phyloP scores from a whole-genome alignment of 1,140 invertebrate species.

The Zaprionus ornatus region DNA sequence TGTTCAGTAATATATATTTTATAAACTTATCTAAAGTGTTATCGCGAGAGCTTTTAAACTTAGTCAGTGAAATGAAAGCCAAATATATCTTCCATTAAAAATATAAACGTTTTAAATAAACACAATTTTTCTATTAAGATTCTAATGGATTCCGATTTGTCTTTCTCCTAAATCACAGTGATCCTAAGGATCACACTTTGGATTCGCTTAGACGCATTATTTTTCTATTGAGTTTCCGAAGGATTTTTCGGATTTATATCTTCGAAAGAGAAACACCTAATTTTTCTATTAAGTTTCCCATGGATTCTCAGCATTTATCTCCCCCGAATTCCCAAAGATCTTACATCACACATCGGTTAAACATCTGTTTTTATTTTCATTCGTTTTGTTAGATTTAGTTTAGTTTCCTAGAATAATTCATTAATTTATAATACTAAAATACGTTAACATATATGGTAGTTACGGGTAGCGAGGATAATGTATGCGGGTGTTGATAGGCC shows the following conservation, averaged over 20 bases:
- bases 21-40: slow-evolving; percentile 50
- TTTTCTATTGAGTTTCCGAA: too few species aligned
- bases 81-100: slow-evolving; percentile 79
- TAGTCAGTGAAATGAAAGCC: slow-evolving; percentile 70
- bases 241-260: neutral
- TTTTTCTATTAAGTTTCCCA: neutral
- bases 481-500: neutral
- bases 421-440: slow-evolving; percentile 52
- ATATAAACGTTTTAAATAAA: slow-evolving; percentile 79
- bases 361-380: slow-evolving; percentile 40
- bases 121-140: slow-evolving; percentile 69
- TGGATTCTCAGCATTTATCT: neutral
- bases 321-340: neutral
- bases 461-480: slow-evolving; percentile 13
- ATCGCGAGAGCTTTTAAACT: slow-evolving; percentile 61
- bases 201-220: neutral
- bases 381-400: slow-evolving; percentile 26
- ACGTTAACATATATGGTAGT: slow-evolving; percentile 25
- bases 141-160: neutral
- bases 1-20: slow-evolving; percentile 26
- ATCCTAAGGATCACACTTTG: neutral
- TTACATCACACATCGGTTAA: slow-evolving; percentile 24
- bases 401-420: slow-evolving; percentile 25
- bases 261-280: slow-evolving; percentile 16
- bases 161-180: neutral